Conservation (phyloP, 2,797 vertebrate species). For the Pogoniulus pusillus region DNA sequence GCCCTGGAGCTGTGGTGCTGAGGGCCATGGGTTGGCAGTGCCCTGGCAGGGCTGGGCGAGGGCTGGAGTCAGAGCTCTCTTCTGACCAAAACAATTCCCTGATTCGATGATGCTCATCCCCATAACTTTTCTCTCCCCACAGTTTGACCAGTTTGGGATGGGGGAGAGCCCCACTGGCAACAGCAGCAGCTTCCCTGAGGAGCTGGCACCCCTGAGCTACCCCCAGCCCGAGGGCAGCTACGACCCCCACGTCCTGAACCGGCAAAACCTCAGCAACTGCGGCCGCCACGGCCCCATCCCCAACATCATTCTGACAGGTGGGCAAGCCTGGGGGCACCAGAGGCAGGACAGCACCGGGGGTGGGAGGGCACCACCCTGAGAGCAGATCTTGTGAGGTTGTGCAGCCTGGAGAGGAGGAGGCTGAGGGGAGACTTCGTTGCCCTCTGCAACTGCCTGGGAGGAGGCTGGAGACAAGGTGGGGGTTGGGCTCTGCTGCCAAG, state of each 20-base stretch:
- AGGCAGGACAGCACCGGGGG: too few species aligned
- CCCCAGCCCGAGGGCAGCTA: constrained; percentile 66
- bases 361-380: too few species aligned
- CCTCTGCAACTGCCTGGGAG: too few species aligned
- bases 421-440: too few species aligned
- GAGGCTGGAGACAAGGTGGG: too few species aligned
- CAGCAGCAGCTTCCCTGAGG: constrained; percentile 61
- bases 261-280: constrained; percentile 81
- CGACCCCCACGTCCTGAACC: constrained; percentile 75
- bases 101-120: not conserved
- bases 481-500: too few species aligned
- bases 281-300: constrained; percentile 81
- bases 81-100: not conserved
- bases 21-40: not conserved
- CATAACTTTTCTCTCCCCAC: rapidly evolving
- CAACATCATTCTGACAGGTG: constrained; percentile 90
- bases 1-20: not conserved
- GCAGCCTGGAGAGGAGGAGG: too few species aligned
- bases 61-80: not conserved
- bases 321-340: not conserved
- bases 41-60: too few species aligned
- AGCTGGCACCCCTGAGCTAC: constrained; percentile 33
- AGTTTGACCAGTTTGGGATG: constrained; percentile 79
- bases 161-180: constrained; percentile 75
- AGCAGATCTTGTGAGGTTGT: too few species aligned